These are phyloP conservation scores for Marisa cornuarietis DNA, from an alignment of 1,140 invertebrate species.

Conservation along the genomic window DNA sequence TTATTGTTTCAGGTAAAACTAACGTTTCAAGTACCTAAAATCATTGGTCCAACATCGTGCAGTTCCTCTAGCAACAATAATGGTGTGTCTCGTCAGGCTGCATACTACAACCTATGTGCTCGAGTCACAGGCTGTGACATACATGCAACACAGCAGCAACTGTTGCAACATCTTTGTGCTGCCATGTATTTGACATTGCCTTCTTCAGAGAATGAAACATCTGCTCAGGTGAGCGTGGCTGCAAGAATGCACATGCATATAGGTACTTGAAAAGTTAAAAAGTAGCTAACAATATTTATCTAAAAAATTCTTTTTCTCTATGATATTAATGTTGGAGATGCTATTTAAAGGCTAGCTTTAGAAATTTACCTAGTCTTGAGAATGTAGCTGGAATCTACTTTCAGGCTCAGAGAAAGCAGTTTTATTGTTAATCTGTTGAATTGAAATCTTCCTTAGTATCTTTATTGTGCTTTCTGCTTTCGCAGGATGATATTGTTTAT, in stretches of 20 bases:
- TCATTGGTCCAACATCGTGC: constrained; percentile 50
- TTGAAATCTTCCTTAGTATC: no score
- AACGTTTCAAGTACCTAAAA: constrained; percentile 54
- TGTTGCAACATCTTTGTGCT: constrained; percentile 25
- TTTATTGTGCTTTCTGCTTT: constrained; percentile 8
- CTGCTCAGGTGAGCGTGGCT: not conserved
- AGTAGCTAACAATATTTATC: not conserved
- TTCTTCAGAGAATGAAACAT: not conserved
- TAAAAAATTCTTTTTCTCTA: not conserved
- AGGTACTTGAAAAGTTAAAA: not conserved
- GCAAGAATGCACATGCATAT: not conserved
- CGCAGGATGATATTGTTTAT: constrained; percentile 58
- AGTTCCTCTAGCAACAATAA: not conserved
- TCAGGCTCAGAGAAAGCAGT: no score
- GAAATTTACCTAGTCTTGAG: no score
- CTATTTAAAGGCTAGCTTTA: no score
- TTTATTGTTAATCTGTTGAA: no score
- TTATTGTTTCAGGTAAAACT: constrained; percentile 38
- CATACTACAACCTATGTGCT: constrained; percentile 36
- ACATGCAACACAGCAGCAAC: constrained; percentile 25
- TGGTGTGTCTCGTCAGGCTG: constrained; percentile 5
- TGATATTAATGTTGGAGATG: no score
- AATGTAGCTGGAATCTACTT: no score
- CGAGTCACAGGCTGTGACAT: constrained; percentile 25
- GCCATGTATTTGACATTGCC: constrained; percentile 53